Percentiles rank a stretch among this genome's conserved stretches.
These are phyloP conservation scores for Idaea straminata DNA, from an alignment of 2,888 invertebrate species.

Conservation along the genomic window DNA sequence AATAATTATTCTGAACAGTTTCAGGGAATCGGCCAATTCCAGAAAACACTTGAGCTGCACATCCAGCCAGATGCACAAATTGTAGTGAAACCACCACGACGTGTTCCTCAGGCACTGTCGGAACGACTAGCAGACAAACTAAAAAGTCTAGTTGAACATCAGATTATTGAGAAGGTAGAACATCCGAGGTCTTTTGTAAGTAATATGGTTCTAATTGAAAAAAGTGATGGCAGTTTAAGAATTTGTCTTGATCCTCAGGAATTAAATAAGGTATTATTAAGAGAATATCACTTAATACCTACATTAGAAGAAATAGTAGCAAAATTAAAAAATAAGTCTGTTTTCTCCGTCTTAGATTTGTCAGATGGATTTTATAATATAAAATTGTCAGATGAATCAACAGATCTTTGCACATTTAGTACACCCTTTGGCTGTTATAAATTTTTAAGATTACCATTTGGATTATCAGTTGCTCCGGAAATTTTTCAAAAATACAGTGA, in stretches of 20 bases:
- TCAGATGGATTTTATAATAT: conserved; percentile 29
- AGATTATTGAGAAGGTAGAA: conserved; percentile 4
- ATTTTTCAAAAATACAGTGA: conserved; percentile 25
- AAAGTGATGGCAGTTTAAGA: conserved; percentile 5
- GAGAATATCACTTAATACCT: conserved; percentile 17
- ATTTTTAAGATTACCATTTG: conserved; percentile 27
- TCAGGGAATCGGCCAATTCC: conserved; percentile 26
- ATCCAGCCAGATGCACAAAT: conserved; percentile 13
- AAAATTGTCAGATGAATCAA: conserved; percentile 17
- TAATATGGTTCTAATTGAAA: conserved; percentile 8
- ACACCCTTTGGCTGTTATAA: conserved; percentile 14
- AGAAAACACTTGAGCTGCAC: conserved; percentile 23
- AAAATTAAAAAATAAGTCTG: conserved; percentile 19
- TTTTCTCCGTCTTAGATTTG: conserved; percentile 24
- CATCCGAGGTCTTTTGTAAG: conserved; percentile 8
- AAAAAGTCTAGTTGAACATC: conserved; percentile 3
- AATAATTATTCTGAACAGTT: conserved; percentile 21
- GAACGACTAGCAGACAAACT: conserved; percentile 18
- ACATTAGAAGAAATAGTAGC: conserved; percentile 9
- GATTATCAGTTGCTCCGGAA: conserved; percentile 26
- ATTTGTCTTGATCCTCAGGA: conserved; percentile 6
- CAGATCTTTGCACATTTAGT: conserved; percentile 31
- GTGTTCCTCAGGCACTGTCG: conserved; percentile 28
- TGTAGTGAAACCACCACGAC: conserved; percentile 23
- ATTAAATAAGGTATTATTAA: conserved; percentile 5